A percentile compares a stretch with the other conserved stretches of the same genome.
These are phyloP conservation scores for Theristicus caerulescens DNA, from an alignment of 2,113 vertebrate genomes.

Conservation along the genomic window DNA sequence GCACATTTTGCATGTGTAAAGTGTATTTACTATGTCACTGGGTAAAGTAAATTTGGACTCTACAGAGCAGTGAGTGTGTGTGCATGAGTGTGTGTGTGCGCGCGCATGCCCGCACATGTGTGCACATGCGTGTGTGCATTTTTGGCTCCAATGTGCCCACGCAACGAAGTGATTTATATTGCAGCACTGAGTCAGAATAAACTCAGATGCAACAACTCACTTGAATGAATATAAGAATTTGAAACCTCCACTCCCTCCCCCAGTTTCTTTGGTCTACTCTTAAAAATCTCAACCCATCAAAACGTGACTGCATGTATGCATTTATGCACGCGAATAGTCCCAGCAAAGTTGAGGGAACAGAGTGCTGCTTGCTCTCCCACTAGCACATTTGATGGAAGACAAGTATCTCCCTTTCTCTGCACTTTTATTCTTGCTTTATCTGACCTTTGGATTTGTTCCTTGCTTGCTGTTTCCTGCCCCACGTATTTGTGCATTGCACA, in stretches of 20 bases:
- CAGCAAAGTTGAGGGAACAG: neutral
- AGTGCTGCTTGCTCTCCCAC: neutral
- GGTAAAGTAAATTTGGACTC: neutral
- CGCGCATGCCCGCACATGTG: too few relatives aligned
- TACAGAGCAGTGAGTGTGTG: neutral
- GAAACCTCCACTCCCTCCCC: neutral
- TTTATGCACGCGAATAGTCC: neutral
- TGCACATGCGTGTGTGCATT: fast-evolving
- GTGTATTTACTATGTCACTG: neutral
- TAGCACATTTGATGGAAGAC: neutral
- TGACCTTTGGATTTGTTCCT: neutral
- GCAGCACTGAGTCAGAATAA: neutral
- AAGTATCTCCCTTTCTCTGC: neutral
- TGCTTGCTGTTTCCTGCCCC: neutral
- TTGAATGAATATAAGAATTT: neutral
- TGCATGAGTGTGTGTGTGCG: too few relatives aligned
- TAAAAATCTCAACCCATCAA: neutral
- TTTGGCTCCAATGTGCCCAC: neutral
- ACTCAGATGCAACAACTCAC: neutral
- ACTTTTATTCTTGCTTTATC: neutral
- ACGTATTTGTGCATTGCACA: neutral
- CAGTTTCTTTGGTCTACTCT: neutral
- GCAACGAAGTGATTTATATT: neutral
- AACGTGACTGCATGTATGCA: neutral
- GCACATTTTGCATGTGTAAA: neutral